Evolutionary conservation across 2,888 invertebrate species (phyloP).

Genomic region (Lepidonotus clava): DNA sequence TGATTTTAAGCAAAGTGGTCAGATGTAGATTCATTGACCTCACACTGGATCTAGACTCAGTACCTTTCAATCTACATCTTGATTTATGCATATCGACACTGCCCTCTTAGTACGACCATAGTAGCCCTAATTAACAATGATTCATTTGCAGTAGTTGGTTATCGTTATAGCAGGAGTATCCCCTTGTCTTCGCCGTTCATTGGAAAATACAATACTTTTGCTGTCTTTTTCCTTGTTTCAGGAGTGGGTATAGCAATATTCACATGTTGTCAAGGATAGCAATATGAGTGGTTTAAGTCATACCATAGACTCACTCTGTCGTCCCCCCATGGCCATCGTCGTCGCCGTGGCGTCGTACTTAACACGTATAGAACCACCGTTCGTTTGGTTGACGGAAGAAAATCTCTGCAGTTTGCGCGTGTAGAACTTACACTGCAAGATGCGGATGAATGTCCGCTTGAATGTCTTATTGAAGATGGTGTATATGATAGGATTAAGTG

Average conservation of each 20-base stretch:
- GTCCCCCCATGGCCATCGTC: neutral
- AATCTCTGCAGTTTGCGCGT: conserved; percentile 15
- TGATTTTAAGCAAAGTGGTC: conserved; percentile 30
- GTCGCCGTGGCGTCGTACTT: conserved; percentile 52
- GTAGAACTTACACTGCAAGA: conserved; percentile 73
- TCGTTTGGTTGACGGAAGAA: neutral
- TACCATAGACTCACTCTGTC: conserved; percentile 52
- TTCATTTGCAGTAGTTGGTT: conserved; percentile 38
- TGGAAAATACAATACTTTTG: conserved; percentile 30
- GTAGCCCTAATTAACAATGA: too few relatives aligned
- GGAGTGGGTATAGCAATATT: neutral
- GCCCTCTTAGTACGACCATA: too few relatives aligned
- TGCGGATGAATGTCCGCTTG: conserved; percentile 76
- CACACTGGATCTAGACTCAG: neutral
- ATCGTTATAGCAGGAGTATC: conserved; percentile 20
- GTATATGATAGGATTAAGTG: conserved; percentile 80
- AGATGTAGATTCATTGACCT: neutral
- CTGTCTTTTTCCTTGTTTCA: neutral
- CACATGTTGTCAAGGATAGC: neutral
- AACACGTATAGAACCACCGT: conserved; percentile 45
- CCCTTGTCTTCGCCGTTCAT: neutral
- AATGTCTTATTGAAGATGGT: conserved; percentile 80
- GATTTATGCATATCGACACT: conserved; percentile 6
- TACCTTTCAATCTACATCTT: neutral
- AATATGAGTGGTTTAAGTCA: neutral